Evolutionary conservation across 2,113 vertebrate species (phyloP), one percentile per base, ranked within the genome.

Genomic region (Thomomys bottae): DNA sequence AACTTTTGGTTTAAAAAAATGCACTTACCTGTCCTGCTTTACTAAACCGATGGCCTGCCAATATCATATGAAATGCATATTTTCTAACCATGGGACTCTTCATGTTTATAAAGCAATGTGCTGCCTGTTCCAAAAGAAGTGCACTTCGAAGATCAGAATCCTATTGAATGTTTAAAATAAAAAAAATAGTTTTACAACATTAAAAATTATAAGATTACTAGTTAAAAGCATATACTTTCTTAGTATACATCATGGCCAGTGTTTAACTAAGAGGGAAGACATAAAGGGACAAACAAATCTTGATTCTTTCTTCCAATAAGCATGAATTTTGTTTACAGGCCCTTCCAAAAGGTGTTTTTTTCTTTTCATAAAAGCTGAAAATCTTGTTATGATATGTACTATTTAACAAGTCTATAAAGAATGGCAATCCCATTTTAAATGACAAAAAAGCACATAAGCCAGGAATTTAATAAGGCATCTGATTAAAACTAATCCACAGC

Each of bases 51-150:
- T 99, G 99, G 71, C 99, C 99, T 80, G 99, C 99, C 94, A 99
- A 8, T 96, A 99, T 99, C 99, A 99, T 99, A 81, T 99, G 99
- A 98, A 99, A 99, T 0, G 99, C 99, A 61, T 99, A 99, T 96
- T 99, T 99, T 90, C 99, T 98, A 96, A 99, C 99, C 99, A 99
- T 99, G 8, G 99, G 99, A 94, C 97, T 98, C 45, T 98, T 99
- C 99, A 99, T 99, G 84, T 99, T 99, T 96, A 99, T 99, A 91
- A 99, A 99, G 92, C 99, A 99, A 93, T 99, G 99, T 38, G 99
- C 99, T 0, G 99, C 99, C 97, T 99, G 99, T 94, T 99, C 99
- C 98, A 99, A 95, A 82, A 99, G 96, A 88, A 99, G 98, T 18
- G 99, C 99, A 90, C 99, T 99, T 87, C 99, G 99, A 95, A 99